These are phyloP conservation scores for Hippolais icterina DNA, from an alignment of 2,113 vertebrate species.

Conservation along the genomic window DNA sequence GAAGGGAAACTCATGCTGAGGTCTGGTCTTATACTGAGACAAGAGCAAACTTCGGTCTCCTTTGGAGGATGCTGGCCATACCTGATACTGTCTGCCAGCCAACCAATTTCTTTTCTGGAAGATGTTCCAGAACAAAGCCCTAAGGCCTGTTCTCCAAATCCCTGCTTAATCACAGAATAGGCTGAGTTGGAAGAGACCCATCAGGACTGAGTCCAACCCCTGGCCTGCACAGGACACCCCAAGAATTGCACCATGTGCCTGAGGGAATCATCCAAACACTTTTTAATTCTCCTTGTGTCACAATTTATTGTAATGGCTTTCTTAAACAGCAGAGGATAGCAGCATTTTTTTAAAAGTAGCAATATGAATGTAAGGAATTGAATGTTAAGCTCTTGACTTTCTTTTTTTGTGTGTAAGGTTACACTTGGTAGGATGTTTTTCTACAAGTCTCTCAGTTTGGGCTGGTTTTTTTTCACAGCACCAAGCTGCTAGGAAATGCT, in stretches of 20 bases:
- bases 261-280: neutral
- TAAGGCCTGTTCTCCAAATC: neutral
- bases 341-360: neutral
- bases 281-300: neutral
- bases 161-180: neutral
- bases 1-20: neutral
- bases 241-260: neutral
- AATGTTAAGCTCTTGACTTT: neutral
- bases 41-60: neutral
- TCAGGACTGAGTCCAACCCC: neutral
- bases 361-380: neutral
- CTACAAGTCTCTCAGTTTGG: neutral
- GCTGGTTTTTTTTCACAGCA: neutral
- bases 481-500: neutral
- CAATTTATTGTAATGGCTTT: neutral
- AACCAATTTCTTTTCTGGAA: neutral
- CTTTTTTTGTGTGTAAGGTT: neutral
- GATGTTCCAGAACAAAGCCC: neutral
- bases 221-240: neutral
- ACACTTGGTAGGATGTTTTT: neutral
- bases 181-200: neutral
- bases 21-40: neutral
- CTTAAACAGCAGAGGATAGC: neutral
- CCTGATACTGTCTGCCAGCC: neutral
- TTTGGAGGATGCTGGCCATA: neutral